A percentile compares a stretch with the other conserved stretches of the same genome.
Evolutionary conservation across 2,888 invertebrate species (phyloP).

Genomic region (Cantharis lateralis): DNA sequence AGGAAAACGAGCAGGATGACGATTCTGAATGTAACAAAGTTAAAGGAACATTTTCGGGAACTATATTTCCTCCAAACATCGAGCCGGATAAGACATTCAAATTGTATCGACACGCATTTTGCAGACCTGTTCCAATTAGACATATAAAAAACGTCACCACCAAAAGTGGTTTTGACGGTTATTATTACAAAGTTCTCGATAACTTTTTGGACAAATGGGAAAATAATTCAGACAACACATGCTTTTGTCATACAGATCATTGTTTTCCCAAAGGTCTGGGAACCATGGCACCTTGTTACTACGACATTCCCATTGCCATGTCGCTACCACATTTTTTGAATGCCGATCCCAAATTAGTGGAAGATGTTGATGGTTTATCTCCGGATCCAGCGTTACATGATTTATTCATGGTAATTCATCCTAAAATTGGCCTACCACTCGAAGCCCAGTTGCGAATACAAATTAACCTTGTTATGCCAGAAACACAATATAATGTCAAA

Average conservation of each 20-base stretch:
- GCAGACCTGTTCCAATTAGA: conserved; percentile 67
- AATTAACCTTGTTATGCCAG: conserved; percentile 71
- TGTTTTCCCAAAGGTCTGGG: conserved; percentile 70
- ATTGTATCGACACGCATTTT: conserved; percentile 76
- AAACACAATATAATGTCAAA: conserved; percentile 64
- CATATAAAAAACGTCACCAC: conserved; percentile 51
- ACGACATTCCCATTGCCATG: conserved; percentile 71
- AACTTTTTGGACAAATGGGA: conserved; percentile 63
- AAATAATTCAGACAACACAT: conserved; percentile 64
- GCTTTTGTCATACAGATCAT: conserved; percentile 69
- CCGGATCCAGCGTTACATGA: conserved; percentile 65
- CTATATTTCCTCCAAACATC: conserved; percentile 69
- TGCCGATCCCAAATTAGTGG: conserved; percentile 62
- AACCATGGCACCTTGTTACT: conserved; percentile 60
- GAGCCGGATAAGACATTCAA: conserved; percentile 60
- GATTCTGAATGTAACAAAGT: conserved; percentile 70
- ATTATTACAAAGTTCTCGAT: conserved; percentile 65
- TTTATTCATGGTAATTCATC: conserved; percentile 69
- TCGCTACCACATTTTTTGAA: conserved; percentile 68
- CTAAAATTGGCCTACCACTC: conserved; percentile 71
- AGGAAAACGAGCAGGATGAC: conserved; percentile 40
- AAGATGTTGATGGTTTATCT: conserved; percentile 64
- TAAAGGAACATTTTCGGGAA: conserved; percentile 72
- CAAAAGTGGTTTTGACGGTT: conserved; percentile 62
- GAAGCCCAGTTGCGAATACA: conserved; percentile 69